Evolutionary conservation across 2,888 invertebrate genomes (phyloP).

Genomic region (Ischnura elegans): DNA sequence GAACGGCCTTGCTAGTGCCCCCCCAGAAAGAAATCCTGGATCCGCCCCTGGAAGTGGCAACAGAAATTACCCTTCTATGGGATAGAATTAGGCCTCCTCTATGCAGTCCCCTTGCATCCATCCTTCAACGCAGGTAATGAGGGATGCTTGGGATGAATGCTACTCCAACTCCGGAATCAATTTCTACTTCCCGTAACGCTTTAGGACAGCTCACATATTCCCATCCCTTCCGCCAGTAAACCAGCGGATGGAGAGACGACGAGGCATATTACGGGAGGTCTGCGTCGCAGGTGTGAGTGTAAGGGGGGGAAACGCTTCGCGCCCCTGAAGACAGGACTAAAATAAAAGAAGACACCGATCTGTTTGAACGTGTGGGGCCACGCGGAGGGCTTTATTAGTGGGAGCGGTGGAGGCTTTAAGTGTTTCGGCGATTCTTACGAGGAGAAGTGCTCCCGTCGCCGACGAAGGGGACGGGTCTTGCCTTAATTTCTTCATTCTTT

Average conservation of each 20-base stretch:
- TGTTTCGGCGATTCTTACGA: background rate
- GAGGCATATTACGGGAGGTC: background rate
- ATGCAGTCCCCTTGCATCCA: no score
- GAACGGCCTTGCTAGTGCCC: no score
- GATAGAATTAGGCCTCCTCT: no score
- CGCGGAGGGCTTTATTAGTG: background rate
- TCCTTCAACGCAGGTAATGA: no score
- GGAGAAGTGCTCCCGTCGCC: background rate
- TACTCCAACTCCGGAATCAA: background rate
- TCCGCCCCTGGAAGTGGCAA: no score
- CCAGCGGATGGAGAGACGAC: background rate
- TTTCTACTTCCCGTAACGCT: background rate
- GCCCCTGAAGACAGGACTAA: no score
- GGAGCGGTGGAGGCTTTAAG: background rate
- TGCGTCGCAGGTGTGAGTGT: background rate
- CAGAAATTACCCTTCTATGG: no score
- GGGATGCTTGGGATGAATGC: no score
- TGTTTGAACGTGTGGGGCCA: background rate
- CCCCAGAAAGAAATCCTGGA: no score
- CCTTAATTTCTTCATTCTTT: no score
- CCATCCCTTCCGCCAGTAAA: background rate
- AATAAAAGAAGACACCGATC: conserved; percentile 9
- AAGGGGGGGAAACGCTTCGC: background rate
- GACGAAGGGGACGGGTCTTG: background rate
- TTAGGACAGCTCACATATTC: background rate